Conservation (phyloP, 2,797 vertebrate genomes). For the Vespertilio murinus region DNA sequence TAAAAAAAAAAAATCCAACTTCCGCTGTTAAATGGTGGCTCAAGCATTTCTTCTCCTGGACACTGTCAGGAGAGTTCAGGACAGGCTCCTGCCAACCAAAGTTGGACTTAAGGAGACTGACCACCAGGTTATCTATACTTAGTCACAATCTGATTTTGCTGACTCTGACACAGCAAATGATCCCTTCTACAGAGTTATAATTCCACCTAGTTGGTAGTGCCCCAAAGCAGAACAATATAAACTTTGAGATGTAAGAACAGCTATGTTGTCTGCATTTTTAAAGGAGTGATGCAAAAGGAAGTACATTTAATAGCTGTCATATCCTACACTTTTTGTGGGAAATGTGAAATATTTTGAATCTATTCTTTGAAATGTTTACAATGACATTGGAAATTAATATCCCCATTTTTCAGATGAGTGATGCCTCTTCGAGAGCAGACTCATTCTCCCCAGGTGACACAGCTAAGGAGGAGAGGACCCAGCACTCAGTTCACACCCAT, state of each 20-base stretch:
- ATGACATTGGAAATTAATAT: background rate
- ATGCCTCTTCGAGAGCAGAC: background rate
- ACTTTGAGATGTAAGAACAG: background rate
- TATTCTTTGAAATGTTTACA: background rate
- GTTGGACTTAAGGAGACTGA: background rate
- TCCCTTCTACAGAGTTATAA: background rate
- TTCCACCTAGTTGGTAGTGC: background rate
- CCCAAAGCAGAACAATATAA: background rate
- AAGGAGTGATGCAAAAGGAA: background rate
- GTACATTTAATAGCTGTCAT: background rate
- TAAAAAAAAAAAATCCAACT: background rate
- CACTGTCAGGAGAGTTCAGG: background rate
- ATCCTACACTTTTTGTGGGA: background rate
- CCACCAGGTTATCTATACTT: background rate
- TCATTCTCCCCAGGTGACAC: background rate
- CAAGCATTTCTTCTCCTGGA: background rate
- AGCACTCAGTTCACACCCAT: background rate
- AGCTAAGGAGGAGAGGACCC: background rate
- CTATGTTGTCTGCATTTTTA: slow-evolving; percentile 4
- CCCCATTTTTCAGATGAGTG: background rate
- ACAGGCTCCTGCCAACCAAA: background rate
- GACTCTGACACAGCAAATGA: background rate
- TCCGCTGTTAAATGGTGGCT: background rate
- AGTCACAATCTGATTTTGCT: background rate
- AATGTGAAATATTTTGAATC: background rate